phyloP scores from a whole-genome alignment of 2,113 vertebrate species.

The Hemiscyllium ocellatum region DNA sequence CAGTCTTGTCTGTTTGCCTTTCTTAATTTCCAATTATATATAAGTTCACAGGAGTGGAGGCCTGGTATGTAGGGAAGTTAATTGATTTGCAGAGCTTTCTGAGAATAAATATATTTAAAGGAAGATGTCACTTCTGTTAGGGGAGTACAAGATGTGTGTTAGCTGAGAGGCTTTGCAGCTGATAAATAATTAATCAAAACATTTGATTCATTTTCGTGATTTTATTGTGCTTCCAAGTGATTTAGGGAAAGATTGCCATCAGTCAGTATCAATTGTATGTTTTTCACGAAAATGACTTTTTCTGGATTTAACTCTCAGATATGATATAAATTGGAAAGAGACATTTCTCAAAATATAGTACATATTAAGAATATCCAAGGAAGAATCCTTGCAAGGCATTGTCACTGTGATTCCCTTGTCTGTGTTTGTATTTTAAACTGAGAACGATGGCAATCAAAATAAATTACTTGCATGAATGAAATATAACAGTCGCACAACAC shows the following conservation, averaged over 20 bases:
- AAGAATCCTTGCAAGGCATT: not conserved
- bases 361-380: not conserved
- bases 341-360: not conserved
- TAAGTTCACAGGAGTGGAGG: not conserved
- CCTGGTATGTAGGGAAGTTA: not conserved
- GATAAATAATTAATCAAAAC: not conserved
- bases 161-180: not conserved
- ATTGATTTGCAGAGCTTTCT: not conserved
- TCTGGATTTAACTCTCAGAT: not conserved
- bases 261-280: not conserved
- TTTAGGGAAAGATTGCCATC: not conserved
- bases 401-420: not conserved
- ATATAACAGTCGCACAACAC: not conserved
- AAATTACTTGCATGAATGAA: not conserved
- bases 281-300: not conserved
- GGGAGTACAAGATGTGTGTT: slow-evolving; percentile 6
- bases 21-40: not conserved
- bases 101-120: slow-evolving; percentile 1
- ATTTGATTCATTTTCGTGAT: not conserved
- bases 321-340: not conserved
- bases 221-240: not conserved
- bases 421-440: not conserved
- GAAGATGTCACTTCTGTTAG: not conserved
- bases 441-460: not conserved
- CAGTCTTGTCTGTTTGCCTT: not conserved